A percentile compares a stretch with the other conserved stretches of the same genome.
Conservation (phyloP, 2,113 vertebrate species). For the Glareola pratincola region DNA sequence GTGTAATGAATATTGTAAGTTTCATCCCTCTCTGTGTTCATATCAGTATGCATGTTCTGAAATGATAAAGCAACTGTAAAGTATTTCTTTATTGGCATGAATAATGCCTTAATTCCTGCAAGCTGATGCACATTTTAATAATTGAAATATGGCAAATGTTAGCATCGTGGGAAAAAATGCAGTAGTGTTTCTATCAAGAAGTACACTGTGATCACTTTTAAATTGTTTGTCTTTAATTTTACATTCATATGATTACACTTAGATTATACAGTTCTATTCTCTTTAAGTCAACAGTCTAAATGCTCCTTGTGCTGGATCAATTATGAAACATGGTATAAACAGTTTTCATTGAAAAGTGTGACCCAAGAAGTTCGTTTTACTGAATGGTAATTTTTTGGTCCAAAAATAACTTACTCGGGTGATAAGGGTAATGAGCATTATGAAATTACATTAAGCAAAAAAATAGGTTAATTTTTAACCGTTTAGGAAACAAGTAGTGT, state of each 20-base stretch:
- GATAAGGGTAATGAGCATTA: not conserved
- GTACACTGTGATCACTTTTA: not conserved
- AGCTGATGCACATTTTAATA: not conserved
- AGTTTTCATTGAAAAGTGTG: not conserved
- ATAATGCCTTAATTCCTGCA: not conserved
- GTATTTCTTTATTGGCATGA: not conserved
- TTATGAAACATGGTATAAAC: not conserved
- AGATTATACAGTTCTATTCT: not conserved
- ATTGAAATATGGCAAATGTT: not conserved
- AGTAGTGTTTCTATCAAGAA: not conserved
- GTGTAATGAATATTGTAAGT: conserved; percentile 99
- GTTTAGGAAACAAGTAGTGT: not conserved
- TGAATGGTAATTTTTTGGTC: not conserved
- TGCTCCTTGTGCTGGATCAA: not conserved
- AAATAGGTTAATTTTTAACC: not conserved
- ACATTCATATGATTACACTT: not conserved
- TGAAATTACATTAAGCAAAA: not conserved
- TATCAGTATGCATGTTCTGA: not conserved
- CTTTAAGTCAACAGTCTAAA: not conserved
- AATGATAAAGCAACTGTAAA: not conserved
- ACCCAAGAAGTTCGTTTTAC: not conserved
- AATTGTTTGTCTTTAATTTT: not conserved
- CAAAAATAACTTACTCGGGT: not conserved
- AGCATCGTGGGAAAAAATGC: not conserved
- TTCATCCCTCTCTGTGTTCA: conserved; percentile 79